Base-by-base conservation (phyloP, 2,888 invertebrate species). In the Uropetala carovei region DNA sequence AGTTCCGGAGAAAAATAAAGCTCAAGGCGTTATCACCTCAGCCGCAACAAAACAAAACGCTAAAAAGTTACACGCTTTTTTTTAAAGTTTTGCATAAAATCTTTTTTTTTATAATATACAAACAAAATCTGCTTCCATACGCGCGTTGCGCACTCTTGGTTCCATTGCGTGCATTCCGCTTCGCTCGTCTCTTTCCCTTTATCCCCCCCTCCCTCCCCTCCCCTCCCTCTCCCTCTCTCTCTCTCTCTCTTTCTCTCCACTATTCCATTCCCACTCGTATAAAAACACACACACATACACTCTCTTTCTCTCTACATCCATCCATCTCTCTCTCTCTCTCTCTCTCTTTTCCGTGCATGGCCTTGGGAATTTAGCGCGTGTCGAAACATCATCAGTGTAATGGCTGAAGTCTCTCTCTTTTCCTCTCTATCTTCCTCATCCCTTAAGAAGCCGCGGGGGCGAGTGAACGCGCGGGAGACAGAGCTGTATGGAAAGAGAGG, bases 351-450 rank as follows among this genome's bases (percentile, higher is more conserved):
- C 56, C 59, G 9, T 30, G 86, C 60, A 22, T n/a, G 86, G 86
- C 86, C 86, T 86, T 86, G 86, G 86, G 86, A 86, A 59, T 86
- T 86, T 30, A 30, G 18, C 56, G 56, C 43, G 56, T 56, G 56
- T 43, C n/a, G 43, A 43, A 89, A 16, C 30, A 60, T 60, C 89
- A 64, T 64, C 59, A 64, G 43, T 22, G 30, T 89, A 64, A 89
- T 64, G 89, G 60, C 60, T 86, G 27, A 30, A 86, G 60, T 86
- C 84, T 68, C 68, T n/a, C 43, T 43, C 43, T 43, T 5, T 43
- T 5, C 5, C 5, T 43, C 43, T 43, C 43, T 43, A 1, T 43
- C 43, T 43, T 5, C 5, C 43, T 43, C 43, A 3, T 43, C 43
- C 43, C 5, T 5, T n/a, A n/a, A n/a, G n/a, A n/a, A n/a, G n/a